Evolutionary conservation across 2,888 invertebrate genomes (phyloP).

Genomic region (Parapristionchus giblindavisi): DNA sequence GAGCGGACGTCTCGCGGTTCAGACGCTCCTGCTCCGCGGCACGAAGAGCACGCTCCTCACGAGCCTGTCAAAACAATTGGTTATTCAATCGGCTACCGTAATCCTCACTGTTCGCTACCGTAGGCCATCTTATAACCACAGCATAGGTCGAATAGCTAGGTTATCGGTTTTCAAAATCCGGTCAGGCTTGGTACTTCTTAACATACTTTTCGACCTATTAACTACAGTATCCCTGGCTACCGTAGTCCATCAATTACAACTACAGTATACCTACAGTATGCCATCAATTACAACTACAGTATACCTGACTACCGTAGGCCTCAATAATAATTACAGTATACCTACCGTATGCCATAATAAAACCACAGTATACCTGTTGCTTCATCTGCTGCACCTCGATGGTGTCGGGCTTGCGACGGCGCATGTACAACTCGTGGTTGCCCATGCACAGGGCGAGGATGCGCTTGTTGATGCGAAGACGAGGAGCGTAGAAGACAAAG

Average conservation of each 20-base stretch:
- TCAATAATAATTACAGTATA: neutral
- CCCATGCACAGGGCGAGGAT: slow-evolving; percentile 99
- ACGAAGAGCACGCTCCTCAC: slow-evolving; percentile 57
- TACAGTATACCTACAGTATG: neutral
- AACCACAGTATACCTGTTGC: slow-evolving; percentile 80
- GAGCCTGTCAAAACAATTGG: slow-evolving; percentile 39
- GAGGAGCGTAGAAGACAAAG: slow-evolving; percentile 97
- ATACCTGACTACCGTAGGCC: neutral
- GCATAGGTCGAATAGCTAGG: too few relatives aligned
- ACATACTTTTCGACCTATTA: too few relatives aligned
- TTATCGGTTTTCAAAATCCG: too few relatives aligned
- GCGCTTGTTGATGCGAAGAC: slow-evolving; percentile 97
- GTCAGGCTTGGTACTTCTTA: too few relatives aligned
- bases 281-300: neutral
- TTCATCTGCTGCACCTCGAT: slow-evolving; percentile 99
- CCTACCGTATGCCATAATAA: neutral
- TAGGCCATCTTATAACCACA: too few relatives aligned
- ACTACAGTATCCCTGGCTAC: neutral
- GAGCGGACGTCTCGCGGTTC: slow-evolving; percentile 41
- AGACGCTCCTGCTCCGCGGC: slow-evolving; percentile 57
- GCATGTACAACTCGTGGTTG: slow-evolving; percentile 98
- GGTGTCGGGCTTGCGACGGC: slow-evolving; percentile 96
- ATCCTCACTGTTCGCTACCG: too few relatives aligned
- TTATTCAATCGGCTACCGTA: too few relatives aligned
- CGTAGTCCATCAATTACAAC: neutral